These are phyloP conservation scores for Leucoma salicis DNA, from an alignment of 2,888 invertebrate species.

Conservation along the genomic window DNA sequence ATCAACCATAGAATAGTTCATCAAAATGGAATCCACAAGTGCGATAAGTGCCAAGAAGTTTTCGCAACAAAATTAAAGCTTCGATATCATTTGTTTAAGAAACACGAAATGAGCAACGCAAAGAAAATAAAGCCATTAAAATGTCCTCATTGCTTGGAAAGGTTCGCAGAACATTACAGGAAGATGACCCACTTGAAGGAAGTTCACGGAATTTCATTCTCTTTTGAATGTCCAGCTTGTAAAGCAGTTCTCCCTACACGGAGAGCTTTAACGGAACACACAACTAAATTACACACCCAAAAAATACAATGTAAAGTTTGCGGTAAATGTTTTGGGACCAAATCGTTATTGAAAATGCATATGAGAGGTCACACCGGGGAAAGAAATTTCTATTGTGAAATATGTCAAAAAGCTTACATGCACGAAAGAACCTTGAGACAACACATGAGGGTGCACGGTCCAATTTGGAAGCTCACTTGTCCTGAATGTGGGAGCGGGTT, in stretches of 20 bases:
- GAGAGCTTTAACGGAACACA: slow-evolving; percentile 68
- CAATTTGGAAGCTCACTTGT: slow-evolving; percentile 60
- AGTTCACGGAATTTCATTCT: slow-evolving; percentile 65
- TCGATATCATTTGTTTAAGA: slow-evolving; percentile 65
- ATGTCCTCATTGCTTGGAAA: slow-evolving; percentile 70
- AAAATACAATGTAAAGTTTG: slow-evolving; percentile 69
- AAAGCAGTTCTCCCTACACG: slow-evolving; percentile 60
- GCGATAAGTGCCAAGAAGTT: slow-evolving; percentile 63
- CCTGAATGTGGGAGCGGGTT: slow-evolving; percentile 64
- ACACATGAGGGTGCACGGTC: slow-evolving; percentile 69
- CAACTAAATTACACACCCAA: slow-evolving; percentile 65
- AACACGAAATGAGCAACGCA: slow-evolving; percentile 59
- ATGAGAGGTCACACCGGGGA: slow-evolving; percentile 66
- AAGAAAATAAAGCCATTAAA: slow-evolving; percentile 67
- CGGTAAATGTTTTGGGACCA: slow-evolving; percentile 68
- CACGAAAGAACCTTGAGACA: slow-evolving; percentile 65
- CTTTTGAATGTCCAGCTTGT: slow-evolving; percentile 64
- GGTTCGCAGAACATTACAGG: slow-evolving; percentile 69
- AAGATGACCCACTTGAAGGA: slow-evolving; percentile 73
- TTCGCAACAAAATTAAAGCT: slow-evolving; percentile 67
- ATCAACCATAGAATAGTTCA: slow-evolving; percentile 69
- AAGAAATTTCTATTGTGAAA: slow-evolving; percentile 61
- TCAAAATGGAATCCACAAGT: slow-evolving; percentile 64
- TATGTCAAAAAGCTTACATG: slow-evolving; percentile 73
- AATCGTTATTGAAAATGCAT: slow-evolving; percentile 66